Evolutionary conservation across 1,140 invertebrate genomes (phyloP), one percentile per base, ranked within the genome.

Genomic region (Heliconius congener): DNA sequence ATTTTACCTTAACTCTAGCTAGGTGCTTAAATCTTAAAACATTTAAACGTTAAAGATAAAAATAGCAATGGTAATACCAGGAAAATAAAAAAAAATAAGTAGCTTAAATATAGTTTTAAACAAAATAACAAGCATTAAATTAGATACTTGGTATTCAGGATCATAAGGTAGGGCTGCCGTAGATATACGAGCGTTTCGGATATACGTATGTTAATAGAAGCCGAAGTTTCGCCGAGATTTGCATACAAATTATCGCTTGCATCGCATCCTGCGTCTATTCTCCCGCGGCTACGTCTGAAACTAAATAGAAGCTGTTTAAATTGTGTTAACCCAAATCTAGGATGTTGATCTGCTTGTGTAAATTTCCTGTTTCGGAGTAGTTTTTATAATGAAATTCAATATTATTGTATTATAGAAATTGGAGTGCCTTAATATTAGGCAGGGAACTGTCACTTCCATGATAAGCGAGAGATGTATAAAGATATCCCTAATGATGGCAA

Each of bases 121-220:
- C 34, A 71, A 71, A 37, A 71, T n/a, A 71, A 39, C 6, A 71
- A 37, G n/a, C 34, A 71, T 71, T 37, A 71, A 71, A 71, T 34
- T 71, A 37, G 19, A 4, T 72, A 77, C 46, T 77, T 77, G 42
- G 42, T 77, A 77, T 77, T 77, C 76, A 77, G 70, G 46, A 71
- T 77, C 70, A 77, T 71, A 30, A 71, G 66, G 66, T 30, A 60
- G 75, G 76, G 70, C 76, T 18, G 42, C 76, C 46, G 42, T 42
- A 77, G 75, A 82, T 80, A 79, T 77, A 79, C 73, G 78, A 78
- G 73, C 75, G 66, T 55, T 74, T 76, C 80, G 70, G 78, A 74
- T 72, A 80, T 80, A 80, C 84, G 82, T 82, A 81, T 86, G 81
- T 77, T 84, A 83, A 82, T 83, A 71, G 78, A 77, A 84, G 83